Base-by-base conservation (phyloP, 2,113 vertebrate genomes). In the Phalacrocorax carbo region DNA sequence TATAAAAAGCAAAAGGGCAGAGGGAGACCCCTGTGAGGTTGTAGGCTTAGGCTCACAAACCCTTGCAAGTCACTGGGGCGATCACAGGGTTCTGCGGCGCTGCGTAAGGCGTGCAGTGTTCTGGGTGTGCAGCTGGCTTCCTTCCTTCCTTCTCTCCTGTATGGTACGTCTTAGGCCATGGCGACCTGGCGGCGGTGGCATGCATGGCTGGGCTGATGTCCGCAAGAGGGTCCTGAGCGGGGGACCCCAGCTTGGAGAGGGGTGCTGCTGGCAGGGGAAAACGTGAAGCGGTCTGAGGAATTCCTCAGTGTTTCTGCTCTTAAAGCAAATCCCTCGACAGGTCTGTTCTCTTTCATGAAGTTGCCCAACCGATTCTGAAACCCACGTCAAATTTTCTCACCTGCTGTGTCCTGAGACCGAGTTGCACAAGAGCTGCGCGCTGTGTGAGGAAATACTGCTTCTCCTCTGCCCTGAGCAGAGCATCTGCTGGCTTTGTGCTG, bases 81-180 rank as follows among this genome's bases (percentile, higher is more conserved):
- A 26, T 8, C 26, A 7, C 3, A 26, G 32, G 60, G 26, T 42
- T 42, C 26, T 42, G 68, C 19, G 34, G 18, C 15, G 21, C 18
- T 27, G 52, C 1, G 5, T 51, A 40, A 60, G 7, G 26, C 3
- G 3, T 25, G 36, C 13, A 64, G 26, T 2, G 11, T 34, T 38
- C 34, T 27, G 10, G 16, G 32, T 5, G 13, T 61, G 46, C 32
- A 46, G 1, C 7, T 32, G 48, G 21, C 13, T 81, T 14, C 51
- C 60, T 36, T 17, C 52, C 36, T 34, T 25, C 42, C 14, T 15
- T 27, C 15, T n/a, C 17, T 40, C 36, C 70, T 4, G 46, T 5
- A 14, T 0, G 19, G 15, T 27, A 10, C 48, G 15, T n/a, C 27
- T 25, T 1, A 0, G 2, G 12, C 9, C 23, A 7, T 10, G 25